Evolutionary conservation across 2,797 vertebrate genomes (phyloP).

Genomic region (Sylvilagus floridanus): DNA sequence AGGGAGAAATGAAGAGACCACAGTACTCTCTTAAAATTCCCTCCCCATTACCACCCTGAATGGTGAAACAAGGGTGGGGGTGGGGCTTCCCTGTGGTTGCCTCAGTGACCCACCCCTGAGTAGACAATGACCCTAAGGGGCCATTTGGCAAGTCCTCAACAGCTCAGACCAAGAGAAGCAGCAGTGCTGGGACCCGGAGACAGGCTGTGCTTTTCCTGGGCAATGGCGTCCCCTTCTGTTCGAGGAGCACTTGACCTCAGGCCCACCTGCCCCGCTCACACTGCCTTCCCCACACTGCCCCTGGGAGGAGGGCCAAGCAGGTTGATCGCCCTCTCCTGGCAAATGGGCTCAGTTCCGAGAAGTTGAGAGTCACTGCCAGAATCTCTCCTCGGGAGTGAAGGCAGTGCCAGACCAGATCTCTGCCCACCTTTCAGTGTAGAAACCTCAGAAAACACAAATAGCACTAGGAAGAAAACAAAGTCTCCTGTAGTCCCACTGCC

Average conservation of each 20-base stretch:
- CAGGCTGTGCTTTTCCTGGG: slow-evolving; percentile 34
- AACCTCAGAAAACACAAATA: slow-evolving; percentile 33
- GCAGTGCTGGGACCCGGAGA: not conserved
- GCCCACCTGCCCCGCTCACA: not conserved
- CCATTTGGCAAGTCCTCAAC: not conserved
- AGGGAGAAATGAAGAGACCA: not conserved
- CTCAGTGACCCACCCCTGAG: not conserved
- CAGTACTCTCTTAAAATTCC: not conserved
- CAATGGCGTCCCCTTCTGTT: not conserved
- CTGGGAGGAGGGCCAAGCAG: not conserved
- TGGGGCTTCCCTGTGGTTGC: not conserved
- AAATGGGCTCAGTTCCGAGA: not conserved
- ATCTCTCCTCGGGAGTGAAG: not conserved
- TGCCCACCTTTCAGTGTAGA: not conserved
- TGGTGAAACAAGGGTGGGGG: not conserved
- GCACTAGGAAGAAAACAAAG: not conserved
- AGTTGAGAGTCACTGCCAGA: not conserved
- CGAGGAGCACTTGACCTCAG: not conserved
- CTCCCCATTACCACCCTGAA: not conserved
- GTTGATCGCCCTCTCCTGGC: not conserved
- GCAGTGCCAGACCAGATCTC: not conserved
- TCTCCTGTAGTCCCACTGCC: not conserved
- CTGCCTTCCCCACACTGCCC: no score
- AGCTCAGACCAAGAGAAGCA: not conserved
- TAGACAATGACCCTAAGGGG: not conserved